phyloP scores from a whole-genome alignment of 2,888 invertebrate species.

The Eilema caniola region DNA sequence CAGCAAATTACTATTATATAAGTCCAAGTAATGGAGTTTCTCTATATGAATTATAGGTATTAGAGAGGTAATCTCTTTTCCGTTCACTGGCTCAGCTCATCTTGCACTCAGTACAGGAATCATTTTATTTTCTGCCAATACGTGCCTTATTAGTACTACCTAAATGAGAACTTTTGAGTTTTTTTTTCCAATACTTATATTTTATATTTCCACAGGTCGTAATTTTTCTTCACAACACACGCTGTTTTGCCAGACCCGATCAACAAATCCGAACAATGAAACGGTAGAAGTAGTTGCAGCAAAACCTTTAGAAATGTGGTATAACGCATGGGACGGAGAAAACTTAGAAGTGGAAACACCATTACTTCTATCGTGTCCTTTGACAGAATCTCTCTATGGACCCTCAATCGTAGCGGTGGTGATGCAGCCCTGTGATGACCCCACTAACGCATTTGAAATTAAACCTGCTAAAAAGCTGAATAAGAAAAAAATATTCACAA shows the following conservation, averaged over 20 bases:
- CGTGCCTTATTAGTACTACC: slow-evolving; percentile 1
- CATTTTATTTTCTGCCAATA: slow-evolving; percentile 31
- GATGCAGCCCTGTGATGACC: slow-evolving; percentile 81
- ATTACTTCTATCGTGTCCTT: slow-evolving; percentile 88
- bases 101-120: slow-evolving; percentile 36
- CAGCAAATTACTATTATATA: slow-evolving; percentile 77
- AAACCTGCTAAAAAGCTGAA: slow-evolving; percentile 53
- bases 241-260: slow-evolving; percentile 86
- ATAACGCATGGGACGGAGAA: slow-evolving; percentile 87
- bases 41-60: slow-evolving; percentile 51
- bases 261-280: slow-evolving; percentile 68
- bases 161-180: no score
- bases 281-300: slow-evolving; percentile 86
- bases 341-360: slow-evolving; percentile 83
- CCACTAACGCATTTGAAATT: slow-evolving; percentile 75
- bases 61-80: slow-evolving; percentile 34
- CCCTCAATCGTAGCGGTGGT: slow-evolving; percentile 82
- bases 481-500: slow-evolving; percentile 83
- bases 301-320: slow-evolving; percentile 88
- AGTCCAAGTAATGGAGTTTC: slow-evolving; percentile 57
- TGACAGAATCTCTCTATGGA: slow-evolving; percentile 78
- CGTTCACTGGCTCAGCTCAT: slow-evolving; percentile 37
- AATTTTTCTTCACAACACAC: slow-evolving; percentile 72
- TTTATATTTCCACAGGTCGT: slow-evolving; percentile 70
- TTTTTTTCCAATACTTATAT: not conserved